Evolutionary conservation across 2,113 vertebrate genomes (phyloP), one percentile per base, ranked within the genome.

Genomic region (Oryzias javanicus): DNA sequence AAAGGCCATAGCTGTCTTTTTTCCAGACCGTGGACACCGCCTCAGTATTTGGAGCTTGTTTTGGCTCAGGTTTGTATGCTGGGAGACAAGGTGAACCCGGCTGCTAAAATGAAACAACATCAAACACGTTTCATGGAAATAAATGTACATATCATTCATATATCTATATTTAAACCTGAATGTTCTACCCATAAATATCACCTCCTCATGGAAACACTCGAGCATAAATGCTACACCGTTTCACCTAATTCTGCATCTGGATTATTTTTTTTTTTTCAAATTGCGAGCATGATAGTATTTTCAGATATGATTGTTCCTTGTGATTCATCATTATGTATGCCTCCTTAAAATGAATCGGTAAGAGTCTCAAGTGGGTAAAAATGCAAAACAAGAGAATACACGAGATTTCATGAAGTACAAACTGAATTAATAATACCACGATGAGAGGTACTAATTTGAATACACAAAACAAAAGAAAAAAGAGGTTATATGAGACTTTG

Each of bases 1-100:
- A 55, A 70, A 60, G 60, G 72, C 67, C 59, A 72, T 81, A 68
- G 58, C 75, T 74, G 70, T 79, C 58, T 67, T 76, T 47, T n/a
- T 78, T 75, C 63, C 55, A 78, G 66, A 52, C 54, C 60, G 56
- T 66, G 51, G 42, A 52, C 49, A 29, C 52, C 71, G 57, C 63
- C 64, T 74, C 53, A 64, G 44, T 50, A 51, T 2, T 8, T 65
- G 40, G 47, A 61, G 55, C 55, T 69, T 77, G 67, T 77, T 80
- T 84, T 45, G 50, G 78, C 73, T 85, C 63, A 29, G 51, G 65
- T 20, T 49, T 70, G 59, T 54, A 50, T 42, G 64, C 67, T 47
- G 51, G 20, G 57, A 77, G 62, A 60, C 42, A 24, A 61, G 72
- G 60, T 3, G 40, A 64, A 42, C 60, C 50, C 41, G 63, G 42